Evolutionary conservation across 1,140 invertebrate genomes (phyloP).

Genomic region (Drosophila dunni): DNA sequence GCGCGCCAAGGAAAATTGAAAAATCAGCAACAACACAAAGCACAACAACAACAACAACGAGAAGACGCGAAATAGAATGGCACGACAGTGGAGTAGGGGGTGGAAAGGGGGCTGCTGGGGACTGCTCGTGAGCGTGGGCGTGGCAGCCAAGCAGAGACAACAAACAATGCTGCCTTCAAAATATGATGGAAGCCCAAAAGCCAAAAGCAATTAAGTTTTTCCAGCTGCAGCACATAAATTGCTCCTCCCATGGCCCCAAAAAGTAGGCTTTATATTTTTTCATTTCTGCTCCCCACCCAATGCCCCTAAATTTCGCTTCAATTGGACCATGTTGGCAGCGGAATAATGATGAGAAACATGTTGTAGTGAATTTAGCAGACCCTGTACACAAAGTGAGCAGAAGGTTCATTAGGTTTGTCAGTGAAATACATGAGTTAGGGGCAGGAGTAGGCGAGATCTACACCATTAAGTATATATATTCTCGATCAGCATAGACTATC

Average conservation of each 20-base stretch:
- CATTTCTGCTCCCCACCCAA: too few relatives aligned
- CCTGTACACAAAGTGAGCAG: too few relatives aligned
- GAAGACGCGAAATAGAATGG: not conserved
- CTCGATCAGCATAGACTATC: too few relatives aligned
- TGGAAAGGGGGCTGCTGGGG: not conserved
- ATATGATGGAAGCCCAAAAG: constrained; percentile 32
- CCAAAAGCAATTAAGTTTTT: constrained; percentile 40
- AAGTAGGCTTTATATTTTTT: constrained; percentile 22
- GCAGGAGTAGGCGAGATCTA: too few relatives aligned
- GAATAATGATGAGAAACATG: not conserved
- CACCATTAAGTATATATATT: too few relatives aligned
- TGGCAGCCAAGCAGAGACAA: not conserved
- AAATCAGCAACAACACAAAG: constrained; percentile 37
- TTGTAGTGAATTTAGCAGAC: too few relatives aligned
- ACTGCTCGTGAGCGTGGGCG: not conserved
- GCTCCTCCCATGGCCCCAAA: constrained; percentile 14
- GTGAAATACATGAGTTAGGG: too few relatives aligned
- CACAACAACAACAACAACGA: constrained; percentile 3
- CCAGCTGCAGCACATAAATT: constrained; percentile 29
- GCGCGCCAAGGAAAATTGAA: constrained; percentile 60
- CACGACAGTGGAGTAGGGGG: not conserved
- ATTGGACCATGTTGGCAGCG: not conserved
- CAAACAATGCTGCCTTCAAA: constrained; percentile 24
- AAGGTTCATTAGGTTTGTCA: too few relatives aligned
- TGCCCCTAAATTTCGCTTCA: not conserved